phyloP scores from a whole-genome alignment of 2,797 vertebrate genomes.

The Rhinogobio ventralis region DNA sequence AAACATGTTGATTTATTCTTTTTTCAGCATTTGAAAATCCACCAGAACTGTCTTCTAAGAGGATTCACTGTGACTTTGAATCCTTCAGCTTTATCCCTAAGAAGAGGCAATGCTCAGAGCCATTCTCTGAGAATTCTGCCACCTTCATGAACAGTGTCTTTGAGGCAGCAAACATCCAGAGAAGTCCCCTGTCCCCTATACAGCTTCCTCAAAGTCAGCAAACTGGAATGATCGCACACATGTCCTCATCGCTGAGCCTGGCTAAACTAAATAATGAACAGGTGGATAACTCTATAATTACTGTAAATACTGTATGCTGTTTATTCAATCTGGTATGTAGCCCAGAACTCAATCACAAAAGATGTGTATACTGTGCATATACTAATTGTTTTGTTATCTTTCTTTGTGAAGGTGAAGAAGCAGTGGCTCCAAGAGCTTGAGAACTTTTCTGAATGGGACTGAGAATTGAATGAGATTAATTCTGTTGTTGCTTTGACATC shows the following conservation, averaged over 20 bases:
- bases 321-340: not conserved
- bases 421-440: slow-evolving; percentile 59
- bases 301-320: not conserved
- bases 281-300: slow-evolving; percentile 22
- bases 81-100: slow-evolving; percentile 9
- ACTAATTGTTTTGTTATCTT: not conserved
- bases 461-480: not conserved
- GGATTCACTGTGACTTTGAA: slow-evolving; percentile 13
- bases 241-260: not conserved
- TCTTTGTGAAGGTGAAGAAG: slow-evolving; percentile 53
- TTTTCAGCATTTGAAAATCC: slow-evolving; percentile 32
- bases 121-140: not conserved
- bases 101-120: slow-evolving; percentile 37
- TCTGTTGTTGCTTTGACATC: not conserved
- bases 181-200: not conserved
- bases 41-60: slow-evolving; percentile 40
- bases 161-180: slow-evolving; percentile 28
- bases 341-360: not conserved
- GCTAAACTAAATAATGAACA: slow-evolving; percentile 49
- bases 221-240: not conserved
- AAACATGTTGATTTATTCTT: not conserved
- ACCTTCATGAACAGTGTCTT: slow-evolving; percentile 8
- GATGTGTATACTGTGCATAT: not conserved
- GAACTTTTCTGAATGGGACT: slow-evolving; percentile 56
- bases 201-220: slow-evolving; percentile 6